These are phyloP conservation scores for Aptenodytes patagonicus DNA, from an alignment of 2,113 vertebrate genomes.

Conservation along the genomic window DNA sequence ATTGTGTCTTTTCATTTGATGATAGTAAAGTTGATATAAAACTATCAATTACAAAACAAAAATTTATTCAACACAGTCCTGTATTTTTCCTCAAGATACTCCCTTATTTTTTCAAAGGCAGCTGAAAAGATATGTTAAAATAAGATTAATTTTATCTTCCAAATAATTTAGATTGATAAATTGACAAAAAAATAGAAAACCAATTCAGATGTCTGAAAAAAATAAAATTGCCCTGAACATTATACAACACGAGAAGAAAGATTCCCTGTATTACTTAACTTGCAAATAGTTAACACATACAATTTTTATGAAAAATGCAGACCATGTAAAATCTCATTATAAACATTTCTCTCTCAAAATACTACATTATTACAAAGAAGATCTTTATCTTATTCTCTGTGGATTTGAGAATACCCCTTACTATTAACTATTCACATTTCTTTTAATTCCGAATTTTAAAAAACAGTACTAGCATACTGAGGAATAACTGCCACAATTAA, in stretches of 20 bases:
- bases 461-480: not conserved
- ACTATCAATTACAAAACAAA: not conserved
- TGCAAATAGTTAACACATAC: not conserved
- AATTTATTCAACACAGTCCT: not conserved
- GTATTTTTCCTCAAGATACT: constrained; percentile 1
- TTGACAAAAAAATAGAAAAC: not conserved
- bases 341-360: not conserved
- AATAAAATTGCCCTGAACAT: not conserved
- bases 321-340: not conserved
- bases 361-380: not conserved
- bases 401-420: not conserved
- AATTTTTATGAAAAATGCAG: not conserved
- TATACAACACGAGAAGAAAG: not conserved
- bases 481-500: not conserved
- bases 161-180: not conserved
- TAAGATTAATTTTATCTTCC: not conserved
- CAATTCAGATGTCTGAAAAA: constrained; percentile 8
- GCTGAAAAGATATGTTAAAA: constrained; percentile 3
- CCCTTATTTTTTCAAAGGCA: not conserved
- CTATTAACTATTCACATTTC: not conserved
- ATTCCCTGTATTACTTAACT: not conserved
- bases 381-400: not conserved
- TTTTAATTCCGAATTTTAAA: not conserved
- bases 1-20: not conserved
- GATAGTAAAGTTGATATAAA: not conserved